Evolutionary conservation across 2,113 vertebrate genomes (phyloP).

Genomic region (Motacilla alba): DNA sequence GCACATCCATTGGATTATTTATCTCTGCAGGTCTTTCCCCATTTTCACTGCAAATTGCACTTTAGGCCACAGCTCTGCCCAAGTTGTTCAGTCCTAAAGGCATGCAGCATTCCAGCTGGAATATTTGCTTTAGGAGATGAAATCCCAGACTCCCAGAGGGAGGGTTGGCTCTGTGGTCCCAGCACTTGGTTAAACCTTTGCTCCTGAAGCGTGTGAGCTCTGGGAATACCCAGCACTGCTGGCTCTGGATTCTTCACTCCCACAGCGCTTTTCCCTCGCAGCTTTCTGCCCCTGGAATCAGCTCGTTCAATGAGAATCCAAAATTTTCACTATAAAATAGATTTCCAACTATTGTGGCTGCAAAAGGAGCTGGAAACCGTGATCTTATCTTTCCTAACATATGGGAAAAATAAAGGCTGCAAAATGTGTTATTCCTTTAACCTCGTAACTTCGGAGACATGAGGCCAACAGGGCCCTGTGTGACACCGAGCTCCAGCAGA

Average conservation of each 20-base stretch:
- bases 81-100: neutral
- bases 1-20: neutral
- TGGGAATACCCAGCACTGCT: neutral
- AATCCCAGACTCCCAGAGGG: neutral
- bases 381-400: neutral
- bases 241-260: neutral
- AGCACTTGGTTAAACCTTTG: neutral
- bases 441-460: neutral
- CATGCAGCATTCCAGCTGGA: neutral
- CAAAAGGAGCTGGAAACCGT: neutral
- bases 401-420: neutral
- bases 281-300: neutral
- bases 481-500: neutral
- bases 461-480: neutral
- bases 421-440: neutral
- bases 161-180: neutral
- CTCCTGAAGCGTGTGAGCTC: neutral
- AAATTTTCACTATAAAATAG: neutral
- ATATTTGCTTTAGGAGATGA: neutral
- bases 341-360: neutral
- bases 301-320: neutral
- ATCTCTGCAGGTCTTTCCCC: neutral
- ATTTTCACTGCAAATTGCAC: neutral
- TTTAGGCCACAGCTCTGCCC: neutral
- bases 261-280: fast-evolving